A percentile compares a stretch with the other conserved stretches of the same genome.
Conservation (phyloP, 2,888 invertebrate genomes). For the Stenotaenia linearis region DNA sequence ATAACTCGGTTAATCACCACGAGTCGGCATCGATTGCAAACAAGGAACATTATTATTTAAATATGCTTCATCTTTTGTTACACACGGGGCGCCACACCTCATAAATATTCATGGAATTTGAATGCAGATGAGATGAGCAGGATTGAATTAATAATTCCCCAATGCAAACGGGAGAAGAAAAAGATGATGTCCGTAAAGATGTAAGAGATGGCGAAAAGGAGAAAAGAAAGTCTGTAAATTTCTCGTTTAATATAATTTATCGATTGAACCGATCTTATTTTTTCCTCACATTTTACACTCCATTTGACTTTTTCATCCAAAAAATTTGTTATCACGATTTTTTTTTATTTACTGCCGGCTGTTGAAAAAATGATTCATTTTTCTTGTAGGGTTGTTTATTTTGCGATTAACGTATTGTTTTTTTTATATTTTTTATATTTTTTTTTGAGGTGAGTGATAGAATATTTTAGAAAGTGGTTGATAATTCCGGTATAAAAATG, state of each 20-base stretch:
- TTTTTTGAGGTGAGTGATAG: too few relatives aligned
- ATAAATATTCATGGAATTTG: conserved; percentile 21
- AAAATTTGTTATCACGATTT: not conserved
- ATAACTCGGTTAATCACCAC: conserved; percentile 5
- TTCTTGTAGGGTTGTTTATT: too few relatives aligned
- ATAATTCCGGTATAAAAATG: too few relatives aligned
- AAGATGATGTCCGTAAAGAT: conserved; percentile 18
- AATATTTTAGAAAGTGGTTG: too few relatives aligned
- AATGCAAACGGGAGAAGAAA: not conserved
- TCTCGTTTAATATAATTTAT: conserved; percentile 15
- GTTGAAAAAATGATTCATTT: too few relatives aligned
- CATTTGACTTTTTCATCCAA: not conserved
- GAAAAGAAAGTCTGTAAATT: not conserved
- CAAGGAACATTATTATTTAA: conserved; percentile 20
- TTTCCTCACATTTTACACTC: not conserved
- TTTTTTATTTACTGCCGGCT: not conserved
- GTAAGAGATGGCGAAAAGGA: not conserved
- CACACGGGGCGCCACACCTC: conserved; percentile 6
- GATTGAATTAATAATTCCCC: conserved; percentile 26
- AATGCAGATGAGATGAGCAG: conserved; percentile 24
- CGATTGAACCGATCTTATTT: not conserved
- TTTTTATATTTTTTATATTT: too few relatives aligned
- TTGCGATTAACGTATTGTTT: too few relatives aligned
- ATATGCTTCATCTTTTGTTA: conserved; percentile 12
- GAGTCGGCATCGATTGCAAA: conserved; percentile 22